Evolutionary conservation across 2,888 invertebrate species (phyloP), one percentile per base, ranked within the genome.

Genomic region (Phalera bucephala): DNA sequence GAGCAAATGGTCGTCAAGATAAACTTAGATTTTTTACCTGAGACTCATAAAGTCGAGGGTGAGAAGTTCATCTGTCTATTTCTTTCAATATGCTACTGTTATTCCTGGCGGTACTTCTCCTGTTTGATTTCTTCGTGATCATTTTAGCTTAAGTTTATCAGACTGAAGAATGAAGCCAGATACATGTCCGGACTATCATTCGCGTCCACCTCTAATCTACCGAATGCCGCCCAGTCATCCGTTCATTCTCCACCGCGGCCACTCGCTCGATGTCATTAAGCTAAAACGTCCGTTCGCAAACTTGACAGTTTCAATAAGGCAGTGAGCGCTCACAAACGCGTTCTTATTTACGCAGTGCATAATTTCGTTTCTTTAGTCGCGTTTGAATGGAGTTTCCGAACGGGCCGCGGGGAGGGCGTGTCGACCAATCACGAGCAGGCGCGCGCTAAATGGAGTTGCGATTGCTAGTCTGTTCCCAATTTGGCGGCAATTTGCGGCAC

Each of bases 391-490:
- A 64, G 67, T 48, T 54, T 60, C 36, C 45, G 58, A 52, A 41
- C 48, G 52, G 51, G 53, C 52, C 17, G 26, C 43, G 59, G 58
- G 56, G 47, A 57, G 62, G 80, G 84, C 80, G 82, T 73, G 74
- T 57, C 84, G 73, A 81, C 87, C 88, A 86, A 88, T 89, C 88
- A 79, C 75, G 72, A 74, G 81, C 84, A 87, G 84, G 77, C 80
- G 72, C 63, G 58, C 47, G 68, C 70, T 79, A 79, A 86, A 82
- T 81, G 71, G 83, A 80, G 75, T 76, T 74, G 76, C 76, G 77
- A 75, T 72, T 71, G 72, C 72, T 68, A 65, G 68, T 74, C 80
- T 79, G 82, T 69, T 79, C 77, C 67, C 86, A 87, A 86, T 87
- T 85, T 87, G 80, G 75, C 74, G 74, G 77, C 84, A 88, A 86